phyloP scores from a whole-genome alignment of 2,797 vertebrate species.

The Microctenopoma stevenorrisi region DNA sequence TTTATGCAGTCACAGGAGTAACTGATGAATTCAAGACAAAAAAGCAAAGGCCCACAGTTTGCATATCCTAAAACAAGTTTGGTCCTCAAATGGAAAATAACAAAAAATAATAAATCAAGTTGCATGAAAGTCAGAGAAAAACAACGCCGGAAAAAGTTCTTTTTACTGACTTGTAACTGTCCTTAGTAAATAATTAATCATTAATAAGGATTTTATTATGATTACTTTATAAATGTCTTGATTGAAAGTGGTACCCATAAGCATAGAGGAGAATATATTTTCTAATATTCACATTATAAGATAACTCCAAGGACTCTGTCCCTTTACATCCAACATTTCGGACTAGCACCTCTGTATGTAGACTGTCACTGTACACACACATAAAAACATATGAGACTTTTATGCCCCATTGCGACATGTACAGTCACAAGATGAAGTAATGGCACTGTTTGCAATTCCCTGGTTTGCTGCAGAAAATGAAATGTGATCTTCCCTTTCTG shows the following conservation, averaged over 20 bases:
- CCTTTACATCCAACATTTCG: not conserved
- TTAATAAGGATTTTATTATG: not conserved
- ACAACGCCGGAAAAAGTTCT: slow-evolving; percentile 3
- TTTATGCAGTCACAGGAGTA: no score
- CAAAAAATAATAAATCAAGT: not conserved
- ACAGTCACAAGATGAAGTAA: no score
- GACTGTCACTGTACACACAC: slow-evolving; percentile 20
- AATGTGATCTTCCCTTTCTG: no score
- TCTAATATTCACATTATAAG: not conserved
- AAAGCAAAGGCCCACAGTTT: no score
- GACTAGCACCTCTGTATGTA: slow-evolving; percentile 16
- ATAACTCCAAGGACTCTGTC: not conserved
- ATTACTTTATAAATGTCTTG: not conserved
- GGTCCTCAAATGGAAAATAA: no score
- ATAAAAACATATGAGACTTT: slow-evolving; percentile 51
- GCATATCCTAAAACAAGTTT: no score
- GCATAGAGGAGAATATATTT: slow-evolving; percentile 7
- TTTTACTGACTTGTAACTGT: not conserved
- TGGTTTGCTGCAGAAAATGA: no score
- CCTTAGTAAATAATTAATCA: not conserved
- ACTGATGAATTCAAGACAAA: no score
- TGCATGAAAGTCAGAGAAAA: not conserved
- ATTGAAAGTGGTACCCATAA: slow-evolving; percentile 14
- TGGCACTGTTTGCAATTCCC: no score
- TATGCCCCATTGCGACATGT: slow-evolving; percentile 9